Percentiles rank a stretch among this genome's conserved stretches.
Evolutionary conservation across 2,113 vertebrate species (phyloP).

Genomic region (Phalacrocorax brasilianus): DNA sequence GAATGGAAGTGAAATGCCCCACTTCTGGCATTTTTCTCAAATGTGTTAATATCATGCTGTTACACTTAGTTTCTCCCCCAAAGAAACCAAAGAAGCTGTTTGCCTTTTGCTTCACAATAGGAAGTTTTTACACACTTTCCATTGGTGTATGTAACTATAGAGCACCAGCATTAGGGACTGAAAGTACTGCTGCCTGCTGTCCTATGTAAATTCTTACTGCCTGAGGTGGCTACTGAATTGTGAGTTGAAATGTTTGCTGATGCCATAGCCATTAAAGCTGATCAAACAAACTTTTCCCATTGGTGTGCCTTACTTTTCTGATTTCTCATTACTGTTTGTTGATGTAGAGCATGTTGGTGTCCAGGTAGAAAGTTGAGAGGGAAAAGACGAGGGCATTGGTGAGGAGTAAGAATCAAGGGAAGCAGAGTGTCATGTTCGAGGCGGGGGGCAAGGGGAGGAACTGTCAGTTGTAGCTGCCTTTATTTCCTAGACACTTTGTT

Average conservation of each 20-base stretch:
- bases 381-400: not conserved
- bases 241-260: not conserved
- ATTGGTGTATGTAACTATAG: not conserved
- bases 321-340: not conserved
- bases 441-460: not conserved
- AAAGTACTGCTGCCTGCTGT: not conserved
- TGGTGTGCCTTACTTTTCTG: not conserved
- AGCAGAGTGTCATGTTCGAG: not conserved
- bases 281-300: not conserved
- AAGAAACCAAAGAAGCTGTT: not conserved
- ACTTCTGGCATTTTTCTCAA: not conserved
- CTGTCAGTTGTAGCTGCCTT: not conserved
- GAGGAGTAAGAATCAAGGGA: not conserved
- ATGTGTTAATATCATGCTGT: rapidly evolving
- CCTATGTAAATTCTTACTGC: not conserved
- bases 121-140: not conserved
- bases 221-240: not conserved
- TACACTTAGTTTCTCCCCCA: not conserved
- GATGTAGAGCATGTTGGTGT: not conserved
- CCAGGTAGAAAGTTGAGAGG: not conserved
- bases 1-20: not conserved
- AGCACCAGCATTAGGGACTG: not conserved
- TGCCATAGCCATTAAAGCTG: not conserved
- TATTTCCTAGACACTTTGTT: not conserved
- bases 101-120: not conserved